These are phyloP conservation scores for Acanthosoma haemorrhoidale DNA, from an alignment of 2,888 invertebrate genomes.

Conservation along the genomic window DNA sequence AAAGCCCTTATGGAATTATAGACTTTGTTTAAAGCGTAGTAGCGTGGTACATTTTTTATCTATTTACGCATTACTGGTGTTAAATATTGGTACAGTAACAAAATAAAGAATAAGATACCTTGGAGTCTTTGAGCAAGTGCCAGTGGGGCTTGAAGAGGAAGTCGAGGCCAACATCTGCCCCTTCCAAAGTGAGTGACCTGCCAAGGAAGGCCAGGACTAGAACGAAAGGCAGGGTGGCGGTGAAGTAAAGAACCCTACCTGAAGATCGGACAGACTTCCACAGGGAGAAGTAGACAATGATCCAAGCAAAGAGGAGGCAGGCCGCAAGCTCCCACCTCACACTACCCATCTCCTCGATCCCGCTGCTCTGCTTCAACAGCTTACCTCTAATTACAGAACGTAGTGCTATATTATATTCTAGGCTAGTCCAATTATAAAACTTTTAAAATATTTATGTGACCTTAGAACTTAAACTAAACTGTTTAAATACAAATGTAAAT, in stretches of 20 bases:
- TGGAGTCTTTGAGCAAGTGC: constrained; percentile 72
- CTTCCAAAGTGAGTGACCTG: constrained; percentile 83
- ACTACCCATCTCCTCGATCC: constrained; percentile 74
- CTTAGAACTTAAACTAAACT: no score
- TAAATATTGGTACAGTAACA: no score
- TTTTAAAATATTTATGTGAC: no score
- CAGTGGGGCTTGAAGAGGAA: constrained; percentile 86
- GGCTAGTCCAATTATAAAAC: no score
- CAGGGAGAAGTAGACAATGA: constrained; percentile 89
- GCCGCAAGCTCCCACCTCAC: constrained; percentile 85
- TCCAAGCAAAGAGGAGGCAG: constrained; percentile 86
- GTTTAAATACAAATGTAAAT: no score
- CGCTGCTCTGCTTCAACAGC: constrained; percentile 75
- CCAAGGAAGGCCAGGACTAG: constrained; percentile 80
- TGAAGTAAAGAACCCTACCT: constrained; percentile 84
- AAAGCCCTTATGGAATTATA: no score
- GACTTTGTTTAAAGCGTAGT: no score
- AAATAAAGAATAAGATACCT: constrained; percentile 50
- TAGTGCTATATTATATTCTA: no score
- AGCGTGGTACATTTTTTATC: no score
- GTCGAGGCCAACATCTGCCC: constrained; percentile 75
- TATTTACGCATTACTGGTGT: no score
- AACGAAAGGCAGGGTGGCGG: constrained; percentile 86
- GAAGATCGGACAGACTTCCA: constrained; percentile 97
- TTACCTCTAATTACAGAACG: constrained; percentile 67